Evolutionary conservation across 2,797 vertebrate genomes (phyloP).

Genomic region (Centroberyx gerrardi): DNA sequence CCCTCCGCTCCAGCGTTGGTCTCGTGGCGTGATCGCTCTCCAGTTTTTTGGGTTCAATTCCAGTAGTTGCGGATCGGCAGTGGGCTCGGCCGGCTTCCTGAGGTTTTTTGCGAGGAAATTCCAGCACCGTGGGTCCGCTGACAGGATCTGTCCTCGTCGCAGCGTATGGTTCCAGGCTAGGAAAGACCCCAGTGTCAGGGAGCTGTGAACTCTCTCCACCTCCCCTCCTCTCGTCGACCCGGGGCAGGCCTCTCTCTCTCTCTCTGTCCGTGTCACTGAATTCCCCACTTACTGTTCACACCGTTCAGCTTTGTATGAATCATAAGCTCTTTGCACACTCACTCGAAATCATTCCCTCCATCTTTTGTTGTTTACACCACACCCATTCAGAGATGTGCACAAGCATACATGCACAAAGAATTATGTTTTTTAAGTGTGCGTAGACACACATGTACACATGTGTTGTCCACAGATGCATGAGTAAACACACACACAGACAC

Average conservation of each 20-base stretch:
- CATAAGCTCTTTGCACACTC: constrained; percentile 5
- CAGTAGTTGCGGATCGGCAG: constrained; percentile 75
- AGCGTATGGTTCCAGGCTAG: constrained; percentile 66
- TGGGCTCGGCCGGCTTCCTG: constrained; percentile 77
- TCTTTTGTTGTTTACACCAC: constrained; percentile 50
- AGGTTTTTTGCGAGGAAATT: constrained; percentile 81
- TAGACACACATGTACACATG: not conserved
- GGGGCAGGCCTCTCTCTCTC: constrained; percentile 33
- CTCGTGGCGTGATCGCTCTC: constrained; percentile 46
- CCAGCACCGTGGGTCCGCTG: constrained; percentile 70
- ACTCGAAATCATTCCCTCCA: constrained; percentile 47
- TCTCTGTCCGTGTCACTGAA: constrained; percentile 36
- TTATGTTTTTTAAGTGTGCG: not conserved
- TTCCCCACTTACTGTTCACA: constrained; percentile 51
- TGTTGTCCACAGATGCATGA: too few species aligned
- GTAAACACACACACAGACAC: constrained; percentile 25
- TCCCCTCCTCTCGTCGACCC: constrained; percentile 48
- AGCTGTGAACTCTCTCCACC: constrained; percentile 67
- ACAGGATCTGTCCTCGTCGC: constrained; percentile 82
- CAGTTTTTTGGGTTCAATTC: constrained; percentile 63
- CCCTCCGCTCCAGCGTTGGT: constrained; percentile 34
- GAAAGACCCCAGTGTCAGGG: constrained; percentile 68
- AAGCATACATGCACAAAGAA: not conserved
- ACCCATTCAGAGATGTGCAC: constrained; percentile 30
- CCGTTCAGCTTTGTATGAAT: constrained; percentile 36